Conservation (phyloP, 2,888 invertebrate genomes). For the Nemoura dubitans region DNA sequence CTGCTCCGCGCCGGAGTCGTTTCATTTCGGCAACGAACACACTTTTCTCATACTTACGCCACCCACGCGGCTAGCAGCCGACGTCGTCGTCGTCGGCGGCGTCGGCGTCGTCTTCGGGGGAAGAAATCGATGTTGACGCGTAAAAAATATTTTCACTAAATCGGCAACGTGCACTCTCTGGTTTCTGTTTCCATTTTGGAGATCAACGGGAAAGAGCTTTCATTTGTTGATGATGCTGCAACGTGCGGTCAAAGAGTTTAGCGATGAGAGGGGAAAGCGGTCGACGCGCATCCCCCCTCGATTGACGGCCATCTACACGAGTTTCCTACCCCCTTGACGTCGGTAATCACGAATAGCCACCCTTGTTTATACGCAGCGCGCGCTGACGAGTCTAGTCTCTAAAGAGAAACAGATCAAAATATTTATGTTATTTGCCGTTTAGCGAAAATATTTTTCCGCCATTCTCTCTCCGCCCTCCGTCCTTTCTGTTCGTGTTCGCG, state of each 20-base stretch:
- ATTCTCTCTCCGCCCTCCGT: background rate
- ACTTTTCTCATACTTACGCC: background rate
- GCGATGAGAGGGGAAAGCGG: background rate
- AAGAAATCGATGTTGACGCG: conserved; percentile 3
- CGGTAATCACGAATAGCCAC: background rate
- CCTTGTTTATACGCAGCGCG: background rate
- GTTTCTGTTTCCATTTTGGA: background rate
- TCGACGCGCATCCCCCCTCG: background rate
- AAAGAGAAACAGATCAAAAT: background rate
- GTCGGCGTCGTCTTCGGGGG: background rate
- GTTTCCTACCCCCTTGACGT: background rate
- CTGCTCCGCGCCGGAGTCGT: background rate
- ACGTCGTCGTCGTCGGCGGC: background rate
- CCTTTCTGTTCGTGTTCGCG: background rate
- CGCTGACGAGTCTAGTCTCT: background rate
- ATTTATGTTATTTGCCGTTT: background rate
- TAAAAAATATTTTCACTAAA: background rate
- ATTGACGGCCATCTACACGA: background rate
- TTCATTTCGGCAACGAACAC: background rate
- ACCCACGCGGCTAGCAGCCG: background rate
- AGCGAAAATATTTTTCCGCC: background rate
- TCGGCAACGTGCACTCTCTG: background rate
- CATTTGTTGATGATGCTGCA: background rate
- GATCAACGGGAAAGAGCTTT: background rate
- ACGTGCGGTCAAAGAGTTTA: too few species aligned